phyloP scores from a whole-genome alignment of 1,140 invertebrate species.

The Ips nitidus region DNA sequence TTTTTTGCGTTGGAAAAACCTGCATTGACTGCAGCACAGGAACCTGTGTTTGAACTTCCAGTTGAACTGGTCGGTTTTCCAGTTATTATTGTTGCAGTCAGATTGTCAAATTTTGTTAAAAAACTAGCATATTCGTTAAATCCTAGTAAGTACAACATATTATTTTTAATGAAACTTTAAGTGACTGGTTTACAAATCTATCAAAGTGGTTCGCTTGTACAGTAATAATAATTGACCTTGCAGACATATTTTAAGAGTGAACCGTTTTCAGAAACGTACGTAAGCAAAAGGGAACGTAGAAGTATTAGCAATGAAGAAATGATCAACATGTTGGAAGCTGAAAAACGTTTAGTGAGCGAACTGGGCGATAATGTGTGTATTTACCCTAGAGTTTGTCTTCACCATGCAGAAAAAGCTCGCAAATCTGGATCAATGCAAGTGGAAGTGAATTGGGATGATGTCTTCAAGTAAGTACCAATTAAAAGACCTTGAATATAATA shows the following conservation, averaged over 20 bases:
- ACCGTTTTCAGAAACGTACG: slow-evolving; percentile 62
- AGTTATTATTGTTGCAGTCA: slow-evolving; percentile 77
- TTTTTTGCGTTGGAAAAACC: slow-evolving; percentile 29
- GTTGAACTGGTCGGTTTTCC: slow-evolving; percentile 82
- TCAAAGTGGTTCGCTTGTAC: background rate
- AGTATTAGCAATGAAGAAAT: slow-evolving; percentile 52
- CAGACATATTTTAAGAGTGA: background rate
- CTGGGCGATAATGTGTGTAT: slow-evolving; percentile 70
- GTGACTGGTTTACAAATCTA: background rate
- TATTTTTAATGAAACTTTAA: background rate
- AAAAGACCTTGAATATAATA: background rate
- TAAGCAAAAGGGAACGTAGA: slow-evolving; percentile 55
- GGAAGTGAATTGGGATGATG: slow-evolving; percentile 61
- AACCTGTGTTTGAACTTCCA: slow-evolving; percentile 71
- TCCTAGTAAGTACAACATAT: slow-evolving; percentile 68
- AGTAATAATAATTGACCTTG: too few relatives aligned
- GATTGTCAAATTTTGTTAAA: slow-evolving; percentile 78
- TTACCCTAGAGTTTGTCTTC: slow-evolving; percentile 68
- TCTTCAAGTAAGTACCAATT: slow-evolving; percentile 62
- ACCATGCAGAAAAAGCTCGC: slow-evolving; percentile 61
- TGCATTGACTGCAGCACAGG: slow-evolving; percentile 53
- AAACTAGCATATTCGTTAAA: slow-evolving; percentile 78
- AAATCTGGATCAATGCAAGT: slow-evolving; percentile 49
- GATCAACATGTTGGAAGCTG: slow-evolving; percentile 65
- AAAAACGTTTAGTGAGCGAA: slow-evolving; percentile 68